Percentiles rank a stretch among this genome's conserved stretches.
Evolutionary conservation across 2,888 invertebrate genomes (phyloP).

Genomic region (Cheilosia urbana): DNA sequence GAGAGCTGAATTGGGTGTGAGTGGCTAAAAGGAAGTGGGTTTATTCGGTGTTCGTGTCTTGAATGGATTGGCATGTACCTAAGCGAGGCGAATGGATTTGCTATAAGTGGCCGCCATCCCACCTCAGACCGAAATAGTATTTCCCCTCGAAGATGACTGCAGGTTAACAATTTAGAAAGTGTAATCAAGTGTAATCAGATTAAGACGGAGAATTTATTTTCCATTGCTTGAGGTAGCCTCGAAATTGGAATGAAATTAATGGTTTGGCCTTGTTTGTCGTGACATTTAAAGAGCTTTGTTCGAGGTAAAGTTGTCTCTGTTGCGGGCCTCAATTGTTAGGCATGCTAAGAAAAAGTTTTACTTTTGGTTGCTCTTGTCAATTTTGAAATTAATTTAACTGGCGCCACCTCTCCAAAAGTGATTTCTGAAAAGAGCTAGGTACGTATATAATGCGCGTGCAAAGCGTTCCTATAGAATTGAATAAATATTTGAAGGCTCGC

Average conservation of each 20-base stretch:
- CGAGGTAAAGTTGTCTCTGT: no score
- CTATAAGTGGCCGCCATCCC: background rate
- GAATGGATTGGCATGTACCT: conserved; percentile 26
- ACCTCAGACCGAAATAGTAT: conserved; percentile 17
- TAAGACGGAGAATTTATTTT: background rate
- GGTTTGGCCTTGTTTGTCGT: background rate
- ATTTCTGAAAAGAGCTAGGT: no score
- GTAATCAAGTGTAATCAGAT: conserved; percentile 13
- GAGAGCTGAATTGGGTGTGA: background rate
- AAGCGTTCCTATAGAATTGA: no score
- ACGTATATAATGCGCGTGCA: no score
- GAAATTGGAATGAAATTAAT: conserved; percentile 5
- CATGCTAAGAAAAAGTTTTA: no score
- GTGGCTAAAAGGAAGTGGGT: background rate
- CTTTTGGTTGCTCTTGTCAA: no score
- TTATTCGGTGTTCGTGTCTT: background rate
- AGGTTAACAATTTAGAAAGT: conserved; percentile 34
- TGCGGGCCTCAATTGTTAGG: no score
- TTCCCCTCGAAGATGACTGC: conserved; percentile 45
- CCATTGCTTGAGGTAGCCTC: background rate
- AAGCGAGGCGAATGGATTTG: conserved; percentile 10
- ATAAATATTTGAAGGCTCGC: no score
- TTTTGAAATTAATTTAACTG: no score
- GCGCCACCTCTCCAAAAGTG: no score
- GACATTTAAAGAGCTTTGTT: background rate